Conservation (phyloP, 1,140 invertebrate species). For the Vanessa atalanta region DNA sequence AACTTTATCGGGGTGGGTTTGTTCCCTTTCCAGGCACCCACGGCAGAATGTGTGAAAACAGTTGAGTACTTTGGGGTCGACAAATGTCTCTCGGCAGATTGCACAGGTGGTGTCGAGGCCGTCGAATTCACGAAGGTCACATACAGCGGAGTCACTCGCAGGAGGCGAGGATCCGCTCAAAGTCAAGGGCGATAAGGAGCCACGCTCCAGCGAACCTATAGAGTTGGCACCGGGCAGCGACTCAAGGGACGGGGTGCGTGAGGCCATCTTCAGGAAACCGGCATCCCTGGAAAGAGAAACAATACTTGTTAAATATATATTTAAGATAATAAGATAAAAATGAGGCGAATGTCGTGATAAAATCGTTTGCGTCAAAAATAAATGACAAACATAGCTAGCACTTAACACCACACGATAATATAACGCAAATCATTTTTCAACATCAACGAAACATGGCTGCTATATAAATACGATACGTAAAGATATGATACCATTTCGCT, state of each 20-base stretch:
- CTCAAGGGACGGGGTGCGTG: conserved; percentile 92
- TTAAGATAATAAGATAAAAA: neutral
- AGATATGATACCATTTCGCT: conserved; percentile 41
- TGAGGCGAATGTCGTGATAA: neutral
- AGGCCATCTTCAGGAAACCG: conserved; percentile 82
- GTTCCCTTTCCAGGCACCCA: conserved; percentile 87
- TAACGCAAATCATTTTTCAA: conserved; percentile 18
- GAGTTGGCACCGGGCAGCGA: conserved; percentile 93
- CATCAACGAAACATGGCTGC: conserved; percentile 29
- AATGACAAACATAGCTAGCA: neutral
- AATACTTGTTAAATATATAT: neutral
- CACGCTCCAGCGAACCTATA: conserved; percentile 90
- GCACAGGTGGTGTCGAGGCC: conserved; percentile 86
- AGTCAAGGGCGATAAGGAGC: conserved; percentile 87
- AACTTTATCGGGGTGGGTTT: conserved; percentile 89
- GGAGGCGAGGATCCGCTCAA: conserved; percentile 91
- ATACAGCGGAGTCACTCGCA: conserved; percentile 89
- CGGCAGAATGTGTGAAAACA: conserved; percentile 93
- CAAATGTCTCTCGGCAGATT: conserved; percentile 89
- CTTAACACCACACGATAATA: neutral
- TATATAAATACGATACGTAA: conserved; percentile 32
- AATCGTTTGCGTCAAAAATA: neutral
- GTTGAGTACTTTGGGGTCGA: conserved; percentile 87
- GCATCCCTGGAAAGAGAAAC: conserved; percentile 79
- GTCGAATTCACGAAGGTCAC: conserved; percentile 83